Base-by-base conservation (phyloP, 1,140 invertebrate genomes). In the Atta colombica region DNA sequence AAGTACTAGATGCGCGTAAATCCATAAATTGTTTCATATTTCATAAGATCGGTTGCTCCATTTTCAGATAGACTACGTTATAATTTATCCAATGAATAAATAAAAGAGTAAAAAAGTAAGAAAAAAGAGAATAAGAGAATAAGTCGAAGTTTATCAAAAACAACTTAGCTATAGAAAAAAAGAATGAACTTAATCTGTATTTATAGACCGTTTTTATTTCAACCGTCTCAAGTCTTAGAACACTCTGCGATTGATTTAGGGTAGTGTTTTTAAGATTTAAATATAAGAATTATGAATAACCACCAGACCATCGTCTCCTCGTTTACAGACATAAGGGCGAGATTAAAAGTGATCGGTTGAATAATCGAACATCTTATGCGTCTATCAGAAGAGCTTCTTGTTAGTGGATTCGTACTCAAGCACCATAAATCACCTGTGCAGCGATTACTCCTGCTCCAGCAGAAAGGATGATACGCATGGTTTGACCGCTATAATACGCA, bases 361-460 rank as follows among this genome's bases (percentile, higher is more conserved):
- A 18, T 53, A 45, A 69, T 35, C 63, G 28, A 80, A 55, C 21
- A 66, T 80, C 49, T 53, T 39, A 60, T 60, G 65, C 66, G 49
- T 68, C 61, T 35, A 55, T 35, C n/a, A n/a, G 21, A 39, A 69
- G 51, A 71, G 53, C 31, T 68, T 81, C 31, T 81, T 81, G 21
- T n/a, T 28, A 49, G 39, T 31, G 39, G 45, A 45, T 77, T 77
- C 39, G 49, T 69, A 81, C 21, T 35, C 14, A 66, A 81, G 35
- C 16, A 18, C 31, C 66, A 81, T 81, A 81, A 81, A 81, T 81
- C 78, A 81, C 31, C 65, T 12, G 63, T 21, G 51, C 39, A 45
- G 39, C 68, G 65, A 81, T 81, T 14, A 21, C 63, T 35, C 28
- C 49, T 8, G 31, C 31, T 68, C 28, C 51, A 35, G 35, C 10